phyloP scores from a whole-genome alignment of 2,797 vertebrate species.

The Trachurus trachurus region DNA sequence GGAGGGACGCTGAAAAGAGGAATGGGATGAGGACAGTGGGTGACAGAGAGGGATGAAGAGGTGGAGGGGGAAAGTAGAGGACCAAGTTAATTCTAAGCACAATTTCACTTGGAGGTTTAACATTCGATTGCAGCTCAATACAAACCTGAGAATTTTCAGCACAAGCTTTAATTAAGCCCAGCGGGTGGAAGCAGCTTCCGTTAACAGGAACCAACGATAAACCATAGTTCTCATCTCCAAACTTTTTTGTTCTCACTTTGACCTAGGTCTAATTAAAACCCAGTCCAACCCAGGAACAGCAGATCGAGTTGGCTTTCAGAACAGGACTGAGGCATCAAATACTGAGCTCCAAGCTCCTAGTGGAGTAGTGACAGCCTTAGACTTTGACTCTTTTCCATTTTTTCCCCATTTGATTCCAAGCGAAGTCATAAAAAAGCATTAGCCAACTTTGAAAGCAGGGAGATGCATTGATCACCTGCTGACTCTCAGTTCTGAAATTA shows the following conservation, averaged over 20 bases:
- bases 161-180: slow-evolving; percentile 35
- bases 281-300: not conserved
- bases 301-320: not conserved
- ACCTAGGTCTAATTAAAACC: slow-evolving; percentile 20
- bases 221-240: slow-evolving; percentile 4
- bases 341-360: not conserved
- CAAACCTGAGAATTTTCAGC: slow-evolving; percentile 27
- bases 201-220: not conserved
- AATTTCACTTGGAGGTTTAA: slow-evolving; percentile 15
- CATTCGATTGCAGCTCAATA: not conserved
- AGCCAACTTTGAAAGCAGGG: not conserved
- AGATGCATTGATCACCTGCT: not conserved
- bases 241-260: not conserved
- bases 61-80: not conserved
- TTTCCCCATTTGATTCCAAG: not conserved
- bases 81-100: slow-evolving; percentile 1
- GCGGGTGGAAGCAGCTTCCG: not conserved
- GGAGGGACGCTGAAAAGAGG: not conserved
- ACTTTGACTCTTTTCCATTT: not conserved
- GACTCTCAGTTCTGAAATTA: not conserved
- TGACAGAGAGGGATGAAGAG: slow-evolving; percentile 4
- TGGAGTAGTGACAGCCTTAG: not conserved
- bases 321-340: not conserved
- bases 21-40: not conserved
- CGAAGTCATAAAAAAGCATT: not conserved